Percentiles rank a stretch among this genome's conserved stretches.
phyloP scores from a whole-genome alignment of 2,888 invertebrate genomes.

The Aleiodes alternator region DNA sequence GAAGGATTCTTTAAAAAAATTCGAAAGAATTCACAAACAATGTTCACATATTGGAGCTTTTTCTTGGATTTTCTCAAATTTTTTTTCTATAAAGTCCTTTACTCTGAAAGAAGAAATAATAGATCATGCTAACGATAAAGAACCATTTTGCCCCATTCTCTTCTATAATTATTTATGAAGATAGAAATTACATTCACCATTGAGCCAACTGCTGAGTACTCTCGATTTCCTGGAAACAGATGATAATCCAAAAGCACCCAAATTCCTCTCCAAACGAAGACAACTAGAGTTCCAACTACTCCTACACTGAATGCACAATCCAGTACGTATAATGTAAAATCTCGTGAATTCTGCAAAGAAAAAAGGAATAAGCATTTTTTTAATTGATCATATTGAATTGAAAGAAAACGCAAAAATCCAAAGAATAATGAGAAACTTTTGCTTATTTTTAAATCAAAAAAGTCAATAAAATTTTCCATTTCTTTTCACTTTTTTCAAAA shows the following conservation, averaged over 20 bases:
- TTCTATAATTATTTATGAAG: not conserved
- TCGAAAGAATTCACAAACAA: too few relatives aligned
- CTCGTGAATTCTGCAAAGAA: constrained; percentile 81
- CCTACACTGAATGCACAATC: constrained; percentile 92
- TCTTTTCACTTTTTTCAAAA: not conserved
- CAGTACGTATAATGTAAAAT: constrained; percentile 84
- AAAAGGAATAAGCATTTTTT: not conserved
- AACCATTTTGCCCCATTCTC: not conserved
- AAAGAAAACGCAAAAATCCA: too few relatives aligned
- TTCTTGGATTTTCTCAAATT: too few relatives aligned
- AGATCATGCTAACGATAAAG: too few relatives aligned
- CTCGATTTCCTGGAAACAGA: constrained; percentile 84
- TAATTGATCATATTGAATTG: not conserved
- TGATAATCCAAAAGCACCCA: constrained; percentile 90
- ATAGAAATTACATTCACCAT: constrained; percentile 80
- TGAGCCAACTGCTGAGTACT: constrained; percentile 85
- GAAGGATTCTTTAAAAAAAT: too few relatives aligned
- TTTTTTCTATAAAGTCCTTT: too few relatives aligned
- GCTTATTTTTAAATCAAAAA: not conserved
- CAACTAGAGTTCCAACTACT: constrained; percentile 89
- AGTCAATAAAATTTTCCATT: not conserved
- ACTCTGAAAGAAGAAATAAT: too few relatives aligned
- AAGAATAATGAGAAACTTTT: not conserved
- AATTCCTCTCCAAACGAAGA: constrained; percentile 91
- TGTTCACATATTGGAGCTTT: too few relatives aligned